phyloP scores from a whole-genome alignment of 2,113 vertebrate genomes.

The Hyla sarda region DNA sequence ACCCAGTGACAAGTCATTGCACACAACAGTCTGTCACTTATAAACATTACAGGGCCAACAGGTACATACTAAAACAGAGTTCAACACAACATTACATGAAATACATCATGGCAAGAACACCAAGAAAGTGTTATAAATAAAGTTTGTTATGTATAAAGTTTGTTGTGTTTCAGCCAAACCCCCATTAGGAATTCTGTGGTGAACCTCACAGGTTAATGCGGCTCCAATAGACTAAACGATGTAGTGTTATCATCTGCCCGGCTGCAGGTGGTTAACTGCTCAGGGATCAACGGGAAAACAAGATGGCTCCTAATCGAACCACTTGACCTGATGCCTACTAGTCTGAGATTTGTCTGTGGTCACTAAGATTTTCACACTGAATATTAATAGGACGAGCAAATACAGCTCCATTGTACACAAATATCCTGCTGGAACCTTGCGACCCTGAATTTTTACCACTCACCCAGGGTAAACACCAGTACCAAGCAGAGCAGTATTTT shows the following conservation, averaged over 20 bases:
- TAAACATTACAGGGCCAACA: no score
- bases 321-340: not conserved
- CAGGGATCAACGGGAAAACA: not conserved
- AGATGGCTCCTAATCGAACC: no score
- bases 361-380: not conserved
- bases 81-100: no score
- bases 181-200: not conserved
- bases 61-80: no score
- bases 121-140: no score
- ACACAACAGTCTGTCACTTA: no score
- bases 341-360: not conserved
- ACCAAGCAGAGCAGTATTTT: not conserved
- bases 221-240: not conserved
- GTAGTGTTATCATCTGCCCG: not conserved
- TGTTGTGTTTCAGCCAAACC: not conserved
- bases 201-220: slow-evolving; percentile 14
- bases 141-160: no score
- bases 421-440: not conserved
- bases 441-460: not conserved
- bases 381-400: not conserved
- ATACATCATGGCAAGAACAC: no score
- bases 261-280: not conserved
- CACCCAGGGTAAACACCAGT: not conserved
- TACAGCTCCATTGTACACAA: not conserved
- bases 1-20: no score